Conservation (phyloP, 2,888 invertebrate species). For the Plemyria rubiginata region DNA sequence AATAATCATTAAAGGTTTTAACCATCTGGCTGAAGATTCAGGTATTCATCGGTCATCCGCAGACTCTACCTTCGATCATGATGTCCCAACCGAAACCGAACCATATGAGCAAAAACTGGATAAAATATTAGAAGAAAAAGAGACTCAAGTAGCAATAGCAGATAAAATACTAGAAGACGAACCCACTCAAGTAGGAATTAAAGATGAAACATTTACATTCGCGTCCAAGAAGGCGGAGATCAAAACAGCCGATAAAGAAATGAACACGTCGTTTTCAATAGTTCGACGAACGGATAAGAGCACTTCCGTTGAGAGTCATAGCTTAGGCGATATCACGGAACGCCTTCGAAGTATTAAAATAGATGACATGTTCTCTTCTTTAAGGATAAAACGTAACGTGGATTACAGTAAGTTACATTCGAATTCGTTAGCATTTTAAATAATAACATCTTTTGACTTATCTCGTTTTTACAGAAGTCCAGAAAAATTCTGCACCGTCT, state of each 20-base stretch:
- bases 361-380: slow-evolving; percentile 19
- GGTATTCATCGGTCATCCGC: slow-evolving; percentile 8
- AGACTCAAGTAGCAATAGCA: background rate
- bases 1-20: background rate
- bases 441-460: background rate
- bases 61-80: slow-evolving; percentile 21
- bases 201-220: background rate
- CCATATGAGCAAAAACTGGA: slow-evolving; percentile 11
- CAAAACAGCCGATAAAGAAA: slow-evolving; percentile 22
- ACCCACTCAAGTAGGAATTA: slow-evolving; percentile 9
- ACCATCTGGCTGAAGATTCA: background rate
- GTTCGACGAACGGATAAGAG: slow-evolving; percentile 20
- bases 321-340: slow-evolving; percentile 22
- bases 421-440: background rate
- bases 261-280: slow-evolving; percentile 20
- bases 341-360: slow-evolving; percentile 9
- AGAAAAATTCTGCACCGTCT: slow-evolving; percentile 46
- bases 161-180: slow-evolving; percentile 9
- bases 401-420: slow-evolving; percentile 45
- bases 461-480: slow-evolving; percentile 45
- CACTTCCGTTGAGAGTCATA: slow-evolving; percentile 26
- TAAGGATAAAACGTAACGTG: slow-evolving; percentile 39
- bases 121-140: slow-evolving; percentile 23
- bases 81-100: slow-evolving; percentile 12
- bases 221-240: background rate